phyloP scores from a whole-genome alignment of 2,113 vertebrate species.

The Burhinus bistriatus region DNA sequence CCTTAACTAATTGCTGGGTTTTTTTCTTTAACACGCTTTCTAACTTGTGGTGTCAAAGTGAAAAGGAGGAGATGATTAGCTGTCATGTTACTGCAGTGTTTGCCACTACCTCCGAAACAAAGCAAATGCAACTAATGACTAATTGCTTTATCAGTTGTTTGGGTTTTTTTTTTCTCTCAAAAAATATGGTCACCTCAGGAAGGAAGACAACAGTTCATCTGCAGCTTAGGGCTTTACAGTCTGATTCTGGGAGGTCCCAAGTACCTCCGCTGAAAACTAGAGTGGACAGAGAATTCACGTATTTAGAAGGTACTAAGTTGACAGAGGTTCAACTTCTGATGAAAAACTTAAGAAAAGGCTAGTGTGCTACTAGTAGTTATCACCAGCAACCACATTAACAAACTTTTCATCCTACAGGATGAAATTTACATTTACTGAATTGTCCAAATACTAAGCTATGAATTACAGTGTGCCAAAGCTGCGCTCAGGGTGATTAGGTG shows the following conservation, averaged over 20 bases:
- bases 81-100: slow-evolving; percentile 5
- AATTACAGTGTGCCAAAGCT: background rate
- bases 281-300: background rate
- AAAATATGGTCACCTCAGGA: slow-evolving; percentile 36
- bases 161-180: background rate
- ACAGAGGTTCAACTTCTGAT: background rate
- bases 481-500: background rate
- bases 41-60: slow-evolving; percentile 24
- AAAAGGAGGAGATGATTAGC: slow-evolving; percentile 28
- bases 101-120: background rate
- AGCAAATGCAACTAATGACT: slow-evolving; percentile 29
- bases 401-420: background rate
- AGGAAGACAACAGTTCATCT: slow-evolving; percentile 42
- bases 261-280: background rate
- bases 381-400: background rate
- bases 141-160: background rate
- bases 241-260: background rate
- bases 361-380: background rate
- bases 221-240: background rate
- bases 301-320: background rate
- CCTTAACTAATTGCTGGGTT: background rate
- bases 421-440: background rate
- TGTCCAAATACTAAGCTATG: background rate
- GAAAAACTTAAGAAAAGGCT: background rate
- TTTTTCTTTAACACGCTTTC: background rate